Evolutionary conservation across 1,140 invertebrate species (phyloP).

Genomic region (Probaryconus sp.): DNA sequence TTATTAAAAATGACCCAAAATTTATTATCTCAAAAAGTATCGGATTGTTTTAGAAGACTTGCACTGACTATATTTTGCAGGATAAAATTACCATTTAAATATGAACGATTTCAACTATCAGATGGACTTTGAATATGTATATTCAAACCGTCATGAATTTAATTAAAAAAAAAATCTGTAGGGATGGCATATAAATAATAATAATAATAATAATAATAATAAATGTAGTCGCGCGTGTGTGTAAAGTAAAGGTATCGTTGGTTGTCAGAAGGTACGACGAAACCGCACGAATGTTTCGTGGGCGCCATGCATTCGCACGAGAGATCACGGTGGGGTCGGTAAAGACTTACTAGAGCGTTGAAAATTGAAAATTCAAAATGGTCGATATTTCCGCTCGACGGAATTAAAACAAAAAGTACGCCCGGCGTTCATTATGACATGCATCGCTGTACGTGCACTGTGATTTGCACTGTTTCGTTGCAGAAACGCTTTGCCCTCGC

Average conservation of each 20-base stretch:
- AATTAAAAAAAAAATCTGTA: slow-evolving; percentile 12
- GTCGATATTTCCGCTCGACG: slow-evolving; percentile 79
- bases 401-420: slow-evolving; percentile 78
- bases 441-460: slow-evolving; percentile 76
- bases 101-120: no score
- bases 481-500: slow-evolving; percentile 67
- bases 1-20: no score
- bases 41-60: no score
- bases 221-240: slow-evolving; percentile 2
- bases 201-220: background rate
- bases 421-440: slow-evolving; percentile 78
- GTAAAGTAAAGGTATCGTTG: background rate
- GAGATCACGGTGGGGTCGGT: slow-evolving; percentile 61
- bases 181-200: slow-evolving; percentile 24
- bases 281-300: slow-evolving; percentile 42
- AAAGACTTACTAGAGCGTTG: slow-evolving; percentile 78
- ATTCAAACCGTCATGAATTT: no score
- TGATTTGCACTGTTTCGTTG: slow-evolving; percentile 78
- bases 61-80: no score
- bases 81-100: no score
- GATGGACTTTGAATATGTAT: slow-evolving; percentile 4
- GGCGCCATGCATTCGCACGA: slow-evolving; percentile 42
- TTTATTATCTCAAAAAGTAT: no score
- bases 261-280: slow-evolving; percentile 2
- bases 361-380: slow-evolving; percentile 80